phyloP scores from a whole-genome alignment of 2,797 vertebrate genomes.

The Zalophus californianus region DNA sequence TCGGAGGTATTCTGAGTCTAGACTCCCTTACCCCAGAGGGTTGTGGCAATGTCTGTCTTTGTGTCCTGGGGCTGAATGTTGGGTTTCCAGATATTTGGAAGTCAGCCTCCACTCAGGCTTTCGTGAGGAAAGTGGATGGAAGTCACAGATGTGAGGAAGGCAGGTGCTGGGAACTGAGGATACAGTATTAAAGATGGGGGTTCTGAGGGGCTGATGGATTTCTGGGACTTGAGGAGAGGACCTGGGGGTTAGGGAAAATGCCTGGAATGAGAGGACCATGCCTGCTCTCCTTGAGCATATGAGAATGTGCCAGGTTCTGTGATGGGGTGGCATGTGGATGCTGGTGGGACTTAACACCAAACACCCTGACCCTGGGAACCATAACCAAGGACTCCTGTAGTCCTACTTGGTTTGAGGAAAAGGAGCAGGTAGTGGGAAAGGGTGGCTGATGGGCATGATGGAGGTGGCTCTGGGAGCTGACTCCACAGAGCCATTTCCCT shows the following conservation, averaged over 20 bases:
- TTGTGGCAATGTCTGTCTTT: background rate
- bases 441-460: background rate
- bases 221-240: background rate
- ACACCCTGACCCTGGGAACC: background rate
- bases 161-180: background rate
- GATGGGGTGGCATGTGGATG: background rate
- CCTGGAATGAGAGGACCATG: background rate
- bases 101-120: background rate
- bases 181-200: background rate
- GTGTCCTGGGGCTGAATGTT: background rate
- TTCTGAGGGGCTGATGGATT: background rate
- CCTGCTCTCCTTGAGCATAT: background rate
- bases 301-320: background rate
- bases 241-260: background rate
- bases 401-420: background rate
- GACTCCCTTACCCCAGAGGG: background rate
- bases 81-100: background rate
- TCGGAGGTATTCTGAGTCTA: background rate
- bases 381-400: background rate
- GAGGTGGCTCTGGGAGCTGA: background rate
- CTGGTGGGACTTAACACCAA: background rate
- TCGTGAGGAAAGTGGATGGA: background rate
- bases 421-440: background rate
- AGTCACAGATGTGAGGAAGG: background rate
- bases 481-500: background rate